Percentiles rank a stretch among this genome's conserved stretches.
These are phyloP conservation scores for Drosophila santomea DNA, from an alignment of 1,140 invertebrate genomes.

Conservation along the genomic window DNA sequence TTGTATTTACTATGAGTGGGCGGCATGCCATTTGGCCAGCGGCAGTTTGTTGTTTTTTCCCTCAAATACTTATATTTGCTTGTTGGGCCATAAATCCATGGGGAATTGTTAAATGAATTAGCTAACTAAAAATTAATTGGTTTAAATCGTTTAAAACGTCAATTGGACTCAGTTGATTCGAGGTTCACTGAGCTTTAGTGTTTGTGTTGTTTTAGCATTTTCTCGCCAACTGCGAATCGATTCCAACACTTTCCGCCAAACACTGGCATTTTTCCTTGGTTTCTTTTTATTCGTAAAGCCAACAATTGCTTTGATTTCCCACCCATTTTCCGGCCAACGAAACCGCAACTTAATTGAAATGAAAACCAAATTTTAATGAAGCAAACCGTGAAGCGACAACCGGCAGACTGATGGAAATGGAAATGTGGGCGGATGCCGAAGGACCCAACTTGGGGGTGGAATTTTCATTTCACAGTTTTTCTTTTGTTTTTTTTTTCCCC, in stretches of 20 bases:
- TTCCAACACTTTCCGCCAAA: slow-evolving; percentile 1
- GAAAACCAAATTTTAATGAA: slow-evolving; percentile 78
- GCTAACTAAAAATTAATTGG: slow-evolving; percentile 40
- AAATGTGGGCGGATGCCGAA: background rate
- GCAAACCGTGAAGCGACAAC: slow-evolving; percentile 54
- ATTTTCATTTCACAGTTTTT: slow-evolving; percentile 56
- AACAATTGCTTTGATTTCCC: slow-evolving; percentile 58
- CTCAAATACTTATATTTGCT: slow-evolving; percentile 4
- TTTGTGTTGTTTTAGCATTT: background rate
- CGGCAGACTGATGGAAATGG: slow-evolving; percentile 3
- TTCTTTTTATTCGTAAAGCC: slow-evolving; percentile 29
- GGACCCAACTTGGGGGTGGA: slow-evolving; percentile 9
- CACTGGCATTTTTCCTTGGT: slow-evolving; percentile 7
- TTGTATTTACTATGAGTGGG: slow-evolving; percentile 42
- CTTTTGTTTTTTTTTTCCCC: slow-evolving; percentile 6
- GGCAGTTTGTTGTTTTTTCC: slow-evolving; percentile 12
- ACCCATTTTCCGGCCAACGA: slow-evolving; percentile 55
- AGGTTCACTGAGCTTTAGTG: background rate
- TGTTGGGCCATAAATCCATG: slow-evolving; percentile 18
- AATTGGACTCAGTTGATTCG: background rate
- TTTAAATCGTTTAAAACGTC: background rate
- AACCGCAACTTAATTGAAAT: slow-evolving; percentile 76
- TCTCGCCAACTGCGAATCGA: background rate
- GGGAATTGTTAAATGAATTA: slow-evolving; percentile 17
- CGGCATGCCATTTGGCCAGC: slow-evolving; percentile 17